phyloP scores from a whole-genome alignment of 2,888 invertebrate species.

The Perdita meconis region DNA sequence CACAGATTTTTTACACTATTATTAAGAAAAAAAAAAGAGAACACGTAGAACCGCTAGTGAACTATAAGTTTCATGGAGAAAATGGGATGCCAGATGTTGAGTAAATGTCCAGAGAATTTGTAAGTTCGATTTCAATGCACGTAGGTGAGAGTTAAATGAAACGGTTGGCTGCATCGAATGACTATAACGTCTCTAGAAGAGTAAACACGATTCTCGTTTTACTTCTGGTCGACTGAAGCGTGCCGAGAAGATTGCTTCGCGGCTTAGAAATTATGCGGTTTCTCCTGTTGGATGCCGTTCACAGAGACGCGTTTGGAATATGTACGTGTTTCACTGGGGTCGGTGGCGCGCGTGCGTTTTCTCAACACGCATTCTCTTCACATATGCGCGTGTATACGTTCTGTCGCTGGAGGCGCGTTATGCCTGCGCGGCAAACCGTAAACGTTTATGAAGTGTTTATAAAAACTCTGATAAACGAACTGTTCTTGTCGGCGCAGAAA shows the following conservation, averaged over 20 bases:
- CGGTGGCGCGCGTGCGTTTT: slow-evolving; percentile 23
- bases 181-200: slow-evolving; percentile 17
- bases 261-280: slow-evolving; percentile 19
- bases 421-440: slow-evolving; percentile 43
- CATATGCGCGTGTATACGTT: not conserved
- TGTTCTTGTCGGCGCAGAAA: not conserved
- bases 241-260: not conserved
- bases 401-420: not conserved
- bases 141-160: not conserved
- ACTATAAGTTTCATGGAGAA: too few species aligned
- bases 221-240: not conserved
- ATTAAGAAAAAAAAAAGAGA: too few species aligned
- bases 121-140: not conserved
- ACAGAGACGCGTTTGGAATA: not conserved
- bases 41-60: too few species aligned
- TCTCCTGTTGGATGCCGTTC: not conserved
- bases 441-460: slow-evolving; percentile 48
- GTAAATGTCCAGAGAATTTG: too few species aligned
- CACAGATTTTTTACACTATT: too few species aligned
- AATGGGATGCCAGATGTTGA: too few species aligned
- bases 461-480: slow-evolving; percentile 43
- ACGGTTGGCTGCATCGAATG: not conserved
- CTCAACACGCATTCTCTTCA: not conserved
- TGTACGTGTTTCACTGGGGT: slow-evolving; percentile 6
- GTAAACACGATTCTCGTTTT: slow-evolving; percentile 10